phyloP scores from a whole-genome alignment of 2,113 vertebrate species.

The Okapia johnstoni region DNA sequence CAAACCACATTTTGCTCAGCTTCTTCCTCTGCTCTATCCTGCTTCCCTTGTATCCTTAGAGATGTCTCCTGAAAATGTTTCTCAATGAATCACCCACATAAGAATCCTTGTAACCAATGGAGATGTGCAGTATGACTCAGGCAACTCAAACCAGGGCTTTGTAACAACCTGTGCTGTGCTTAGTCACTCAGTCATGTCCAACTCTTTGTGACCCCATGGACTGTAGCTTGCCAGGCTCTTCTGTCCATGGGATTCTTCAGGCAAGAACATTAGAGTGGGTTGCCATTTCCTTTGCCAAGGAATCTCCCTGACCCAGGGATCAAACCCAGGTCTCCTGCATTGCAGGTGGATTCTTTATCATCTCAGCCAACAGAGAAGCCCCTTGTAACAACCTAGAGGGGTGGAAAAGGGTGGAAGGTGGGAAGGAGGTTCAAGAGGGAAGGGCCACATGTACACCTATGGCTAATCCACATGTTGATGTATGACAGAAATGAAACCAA shows the following conservation, averaged over 20 bases:
- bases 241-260: background rate
- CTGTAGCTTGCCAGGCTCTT: background rate
- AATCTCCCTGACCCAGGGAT: background rate
- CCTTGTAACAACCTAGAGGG: background rate
- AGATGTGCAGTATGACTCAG: background rate
- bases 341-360: background rate
- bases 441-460: background rate
- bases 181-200: fast-evolving
- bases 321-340: background rate
- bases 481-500: background rate
- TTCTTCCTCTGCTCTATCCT: background rate
- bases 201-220: background rate
- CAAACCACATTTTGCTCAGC: background rate
- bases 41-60: background rate
- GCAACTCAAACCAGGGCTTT: background rate
- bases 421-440: background rate
- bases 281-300: background rate
- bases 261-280: background rate
- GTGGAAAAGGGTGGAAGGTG: background rate
- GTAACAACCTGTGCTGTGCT: background rate
- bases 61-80: background rate
- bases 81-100: background rate
- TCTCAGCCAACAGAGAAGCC: background rate
- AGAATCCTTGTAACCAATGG: background rate
- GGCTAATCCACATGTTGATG: background rate